Evolutionary conservation across 2,888 invertebrate species (phyloP).

Genomic region (Blastobasis adustella): DNA sequence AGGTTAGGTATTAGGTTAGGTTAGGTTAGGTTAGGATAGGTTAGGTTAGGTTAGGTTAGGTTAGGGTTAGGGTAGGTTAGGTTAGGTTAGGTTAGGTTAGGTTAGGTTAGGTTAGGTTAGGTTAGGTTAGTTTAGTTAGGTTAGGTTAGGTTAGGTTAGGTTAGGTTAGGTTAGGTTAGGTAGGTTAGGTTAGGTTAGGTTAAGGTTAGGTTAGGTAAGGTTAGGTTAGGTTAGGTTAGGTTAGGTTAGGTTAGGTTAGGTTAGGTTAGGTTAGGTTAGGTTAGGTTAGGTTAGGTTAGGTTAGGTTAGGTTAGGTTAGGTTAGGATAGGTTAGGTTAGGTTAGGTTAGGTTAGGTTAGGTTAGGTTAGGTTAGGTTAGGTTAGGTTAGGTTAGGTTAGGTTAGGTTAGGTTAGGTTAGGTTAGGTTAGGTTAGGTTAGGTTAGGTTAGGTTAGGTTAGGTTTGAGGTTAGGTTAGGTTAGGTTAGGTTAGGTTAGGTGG

Average conservation of each 20-base stretch:
- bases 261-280: constrained; percentile 10
- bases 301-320: constrained; percentile 17
- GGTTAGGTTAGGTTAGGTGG: constrained; percentile 10
- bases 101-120: constrained; percentile 11
- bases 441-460: constrained; percentile 11
- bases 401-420: constrained; percentile 13
- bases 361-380: constrained; percentile 20
- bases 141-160: constrained; percentile 9
- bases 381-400: constrained; percentile 18
- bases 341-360: constrained; percentile 20
- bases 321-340: constrained; percentile 20
- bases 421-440: constrained; percentile 9
- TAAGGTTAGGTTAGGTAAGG: constrained; percentile 18
- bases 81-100: constrained; percentile 11
- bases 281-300: constrained; percentile 15
- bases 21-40: constrained; percentile 10
- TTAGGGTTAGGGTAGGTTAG: constrained; percentile 10
- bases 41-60: constrained; percentile 11
- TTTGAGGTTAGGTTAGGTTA: constrained; percentile 11
- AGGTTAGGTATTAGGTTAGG: constrained; percentile 9
- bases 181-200: constrained; percentile 15
- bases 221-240: constrained; percentile 15
- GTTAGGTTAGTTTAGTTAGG: constrained; percentile 10
- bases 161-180: constrained; percentile 10
- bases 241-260: constrained; percentile 13